Evolutionary conservation across 2,113 vertebrate species (phyloP).

Genomic region (Phrynosoma platyrhinos): DNA sequence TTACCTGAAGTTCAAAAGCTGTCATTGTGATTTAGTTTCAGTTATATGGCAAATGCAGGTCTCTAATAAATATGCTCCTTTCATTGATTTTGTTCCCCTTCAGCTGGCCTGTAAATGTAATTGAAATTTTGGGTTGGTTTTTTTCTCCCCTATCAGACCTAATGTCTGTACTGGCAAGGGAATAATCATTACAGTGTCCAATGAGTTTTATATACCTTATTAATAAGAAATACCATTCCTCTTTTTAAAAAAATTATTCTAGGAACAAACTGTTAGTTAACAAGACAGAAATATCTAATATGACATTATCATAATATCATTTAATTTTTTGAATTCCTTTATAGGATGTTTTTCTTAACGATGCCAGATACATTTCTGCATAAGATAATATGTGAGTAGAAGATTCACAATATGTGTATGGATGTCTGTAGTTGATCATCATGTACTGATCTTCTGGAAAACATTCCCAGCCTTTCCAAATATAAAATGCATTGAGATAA

Average conservation of each 20-base stretch:
- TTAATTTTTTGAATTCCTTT: conserved; percentile 40
- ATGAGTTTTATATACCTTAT: conserved; percentile 53
- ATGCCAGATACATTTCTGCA: neutral
- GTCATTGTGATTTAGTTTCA: conserved; percentile 85
- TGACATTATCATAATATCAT: conserved; percentile 31
- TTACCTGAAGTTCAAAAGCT: conserved; percentile 84
- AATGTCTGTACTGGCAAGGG: conserved; percentile 61
- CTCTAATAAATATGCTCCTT: conserved; percentile 83
- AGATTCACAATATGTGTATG: neutral
- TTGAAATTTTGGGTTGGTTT: conserved; percentile 72
- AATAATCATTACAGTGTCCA: conserved; percentile 63
- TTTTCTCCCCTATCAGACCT: conserved; percentile 53
- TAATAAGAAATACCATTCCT: conserved; percentile 67
- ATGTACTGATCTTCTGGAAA: neutral
- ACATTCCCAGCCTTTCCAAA: neutral
- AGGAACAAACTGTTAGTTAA: conserved; percentile 35
- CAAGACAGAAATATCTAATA: neutral
- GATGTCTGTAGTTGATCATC: neutral
- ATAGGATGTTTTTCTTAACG: neutral
- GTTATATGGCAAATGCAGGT: conserved; percentile 82
- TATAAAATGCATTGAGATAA: neutral
- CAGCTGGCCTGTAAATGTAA: conserved; percentile 82
- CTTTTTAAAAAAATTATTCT: conserved; percentile 37
- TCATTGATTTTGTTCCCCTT: conserved; percentile 86
- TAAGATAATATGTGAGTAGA: neutral